These are phyloP conservation scores for Papilio protenor DNA, from an alignment of 2,888 invertebrate species.

Conservation along the genomic window DNA sequence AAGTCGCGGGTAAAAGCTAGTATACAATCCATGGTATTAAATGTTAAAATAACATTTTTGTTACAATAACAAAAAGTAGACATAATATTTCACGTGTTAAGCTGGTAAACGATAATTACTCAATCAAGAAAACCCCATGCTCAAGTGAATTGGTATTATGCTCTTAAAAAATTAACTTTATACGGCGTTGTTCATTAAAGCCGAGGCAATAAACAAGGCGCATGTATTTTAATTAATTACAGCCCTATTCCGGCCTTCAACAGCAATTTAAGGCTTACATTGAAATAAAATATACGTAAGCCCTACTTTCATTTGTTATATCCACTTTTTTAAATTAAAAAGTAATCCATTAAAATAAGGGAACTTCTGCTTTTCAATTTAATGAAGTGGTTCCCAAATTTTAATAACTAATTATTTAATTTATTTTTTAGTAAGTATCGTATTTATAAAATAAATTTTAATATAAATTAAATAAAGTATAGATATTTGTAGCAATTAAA, in stretches of 20 bases:
- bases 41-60: neutral
- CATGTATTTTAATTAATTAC: constrained; percentile 40
- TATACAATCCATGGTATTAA: too few species aligned
- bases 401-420: too few species aligned
- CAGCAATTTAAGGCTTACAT: constrained; percentile 33
- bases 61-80: constrained; percentile 1
- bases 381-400: too few species aligned
- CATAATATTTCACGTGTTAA: neutral
- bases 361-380: too few species aligned
- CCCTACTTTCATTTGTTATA: constrained; percentile 6
- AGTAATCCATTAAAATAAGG: too few species aligned
- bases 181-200: constrained; percentile 38
- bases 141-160: constrained; percentile 28
- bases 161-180: constrained; percentile 39
- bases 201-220: constrained; percentile 32
- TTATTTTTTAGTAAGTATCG: too few species aligned
- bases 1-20: too few species aligned
- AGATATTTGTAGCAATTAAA: too few species aligned
- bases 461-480: too few species aligned
- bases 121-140: constrained; percentile 33
- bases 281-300: constrained; percentile 1
- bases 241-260: constrained; percentile 31
- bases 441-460: too few species aligned
- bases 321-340: neutral
- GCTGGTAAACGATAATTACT: constrained; percentile 31